Evolutionary conservation across 37 sponge, comb jelly and placozoan species (phyloP), one percentile per base, ranked within the genome.

Genomic region (Crambe crambe): DNA sequence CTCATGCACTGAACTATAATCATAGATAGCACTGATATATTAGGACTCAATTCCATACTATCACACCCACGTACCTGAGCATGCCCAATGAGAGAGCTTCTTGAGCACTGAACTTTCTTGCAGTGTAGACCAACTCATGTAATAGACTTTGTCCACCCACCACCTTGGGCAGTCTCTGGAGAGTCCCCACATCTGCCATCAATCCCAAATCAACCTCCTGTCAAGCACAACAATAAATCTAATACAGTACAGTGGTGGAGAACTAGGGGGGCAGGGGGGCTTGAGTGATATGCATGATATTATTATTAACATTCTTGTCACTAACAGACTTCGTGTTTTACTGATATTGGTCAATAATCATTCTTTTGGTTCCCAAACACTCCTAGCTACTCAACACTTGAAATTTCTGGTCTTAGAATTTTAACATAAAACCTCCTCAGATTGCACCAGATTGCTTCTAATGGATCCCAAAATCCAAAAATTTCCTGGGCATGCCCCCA

Each of bases 131-230:
- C 38, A 96, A 60, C 39, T 96, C 97, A 25, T 86, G 54, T 37
- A 85, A 76, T 44, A 86, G 56, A 73, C 93, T 90, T 61, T 86
- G 80, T 35, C 90, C 93, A 0, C 98, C 98, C 8, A 95, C 87
- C 17, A 95, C 72, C 71, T 95, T 95, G 4, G 96, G 96, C 39
- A 98, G 82, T 51, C 98, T 70, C 85, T 98, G 98, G n/a, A 98
- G 68, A 1, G 96, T 95, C 21, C 98, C 98, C 27, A 98, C 85
- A 65, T 98, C 98, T 9, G 98, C 98, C 3, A 85, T 91, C 31
- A 98, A 36, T 17, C 98, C 98, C 20, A 98, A 60, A 47, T 95
- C 98, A 12, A 98, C 91, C 69, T 98, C 98, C 87, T 90, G 20
- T 18, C 2, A n/a, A 22, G 6, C 51, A 47, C 51, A 20, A 80